Base-by-base conservation (phyloP, 2,888 invertebrate species). In the Aspidapion aeneum region DNA sequence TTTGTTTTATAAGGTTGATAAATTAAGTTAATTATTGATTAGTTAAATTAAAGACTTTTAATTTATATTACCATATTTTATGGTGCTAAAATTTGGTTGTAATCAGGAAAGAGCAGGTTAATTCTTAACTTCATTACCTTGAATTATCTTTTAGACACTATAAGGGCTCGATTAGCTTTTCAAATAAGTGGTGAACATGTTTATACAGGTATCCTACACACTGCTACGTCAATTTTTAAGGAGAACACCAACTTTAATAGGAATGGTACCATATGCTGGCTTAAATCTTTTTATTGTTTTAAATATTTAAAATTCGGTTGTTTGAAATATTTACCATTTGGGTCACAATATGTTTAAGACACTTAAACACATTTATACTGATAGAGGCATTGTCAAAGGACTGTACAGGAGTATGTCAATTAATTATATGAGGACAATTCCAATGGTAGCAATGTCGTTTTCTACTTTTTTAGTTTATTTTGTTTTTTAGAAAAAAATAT, bases 361-460 rank as follows among this genome's bases (percentile, higher is more conserved):
- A 0, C 81, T 96, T 63, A 82, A 81, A 22, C 82, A 89, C 63
- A 91, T 93, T 72, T 94, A 94, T 81, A 81, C 81, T 35, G 92
- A 94, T 76, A 88, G 95, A 79, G 96, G 96, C 1, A 77, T 95
- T 54, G 79, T 86, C 0, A 86, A 85, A 71, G 96, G 95, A 18
- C 81, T 95, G 58, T 96, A 94, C 80, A 84, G 95, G 51, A 95
- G 96, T 20, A 93, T 96, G 92, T 93, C 91, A 68, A 89, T 95
- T 73, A 95, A 96, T 84, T 95, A 94, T 81, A 82, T 95, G 73
- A 81, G 95, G 63, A 94, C 93, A n/a, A 88, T 94, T 68, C 95
- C 96, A n/a, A 95, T 94, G 93, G 92, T 93, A 1, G 93, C 94
- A 16, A 92, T 94, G 12, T 94, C 93, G 57, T 95, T 95, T 82